A percentile compares a stretch with the other conserved stretches of the same genome.
These are phyloP conservation scores for Reticulitermes lucifugus DNA, from an alignment of 2,888 invertebrate genomes.

Conservation along the genomic window DNA sequence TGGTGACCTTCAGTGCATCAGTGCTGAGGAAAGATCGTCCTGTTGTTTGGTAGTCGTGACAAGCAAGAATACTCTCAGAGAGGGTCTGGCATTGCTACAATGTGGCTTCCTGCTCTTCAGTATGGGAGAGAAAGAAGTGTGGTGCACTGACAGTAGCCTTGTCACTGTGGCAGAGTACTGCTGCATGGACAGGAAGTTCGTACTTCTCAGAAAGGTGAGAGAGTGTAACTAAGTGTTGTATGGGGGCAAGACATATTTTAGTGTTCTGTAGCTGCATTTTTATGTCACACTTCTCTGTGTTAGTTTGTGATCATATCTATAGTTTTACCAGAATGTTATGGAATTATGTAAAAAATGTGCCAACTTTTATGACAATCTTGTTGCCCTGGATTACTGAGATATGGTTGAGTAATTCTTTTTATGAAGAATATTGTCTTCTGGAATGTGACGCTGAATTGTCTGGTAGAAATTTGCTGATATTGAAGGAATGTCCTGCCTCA, in stretches of 20 bases:
- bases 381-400: no score
- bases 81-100: background rate
- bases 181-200: background rate
- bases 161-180: conserved; percentile 25
- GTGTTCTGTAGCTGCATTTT: background rate
- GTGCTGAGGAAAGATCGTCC: background rate
- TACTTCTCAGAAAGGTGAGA: conserved; percentile 35
- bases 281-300: background rate
- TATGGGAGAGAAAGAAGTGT: background rate
- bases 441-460: no score
- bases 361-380: no score
- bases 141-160: background rate
- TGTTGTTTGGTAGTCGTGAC: conserved; percentile 17
- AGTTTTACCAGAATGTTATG: no score
- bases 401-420: no score
- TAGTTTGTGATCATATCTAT: no score
- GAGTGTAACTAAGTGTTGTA: background rate
- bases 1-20: background rate
- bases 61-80: background rate
- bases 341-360: no score
- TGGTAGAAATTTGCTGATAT: no score
- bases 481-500: no score
- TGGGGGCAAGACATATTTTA: no score
- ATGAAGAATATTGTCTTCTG: no score
- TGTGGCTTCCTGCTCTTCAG: conserved; percentile 24